Evolutionary conservation across 2,888 invertebrate genomes (phyloP), one percentile per base, ranked within the genome.

Genomic region (Hedychridium roseum): DNA sequence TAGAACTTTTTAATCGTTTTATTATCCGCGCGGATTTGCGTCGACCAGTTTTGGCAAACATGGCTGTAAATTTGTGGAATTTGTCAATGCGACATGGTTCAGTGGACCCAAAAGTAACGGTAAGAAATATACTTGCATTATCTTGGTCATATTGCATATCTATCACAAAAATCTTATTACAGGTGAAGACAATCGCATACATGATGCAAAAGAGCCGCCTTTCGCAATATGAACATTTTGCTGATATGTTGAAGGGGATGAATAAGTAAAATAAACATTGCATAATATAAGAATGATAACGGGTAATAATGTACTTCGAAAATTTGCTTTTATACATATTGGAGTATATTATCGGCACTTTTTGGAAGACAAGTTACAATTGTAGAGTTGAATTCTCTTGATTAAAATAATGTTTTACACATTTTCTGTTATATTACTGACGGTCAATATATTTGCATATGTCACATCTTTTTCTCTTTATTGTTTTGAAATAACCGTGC

Each of bases 11-110:
- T 68, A 81, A 86, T 73, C 83, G 87, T 9, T 84, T 91, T 26
- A 81, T 86, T 2, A 81, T 84, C 20, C 84, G 88, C 57, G 87
- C 86, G 0, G 87, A 91, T 72, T 71, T 91, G 4, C 77, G 79
- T 2, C 82, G 83, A 39, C 81, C 84, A 6, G 80, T 84, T 14
- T 82, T 92, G 79, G 82, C 84, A 20, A 85, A 83, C 41, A 81
- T 96, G 49, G 90, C 91, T 0, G 73, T 85, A 0, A 94, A 94
- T 79, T 81, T 96, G 31, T 95, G 94, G 94, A 85, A 87, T 69
- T 80, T 94, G 57, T 85, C 89, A 12, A 85, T 87, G 59, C 92
- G 90, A 78, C 82, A 87, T 68, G 77, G 81, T 2, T 80, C 79
- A 20, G 68, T 82, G 14, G 87, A 89, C 72, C 70, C 76, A 2